Conservation (phyloP, 2,113 vertebrate genomes). For the Piprites chloris region DNA sequence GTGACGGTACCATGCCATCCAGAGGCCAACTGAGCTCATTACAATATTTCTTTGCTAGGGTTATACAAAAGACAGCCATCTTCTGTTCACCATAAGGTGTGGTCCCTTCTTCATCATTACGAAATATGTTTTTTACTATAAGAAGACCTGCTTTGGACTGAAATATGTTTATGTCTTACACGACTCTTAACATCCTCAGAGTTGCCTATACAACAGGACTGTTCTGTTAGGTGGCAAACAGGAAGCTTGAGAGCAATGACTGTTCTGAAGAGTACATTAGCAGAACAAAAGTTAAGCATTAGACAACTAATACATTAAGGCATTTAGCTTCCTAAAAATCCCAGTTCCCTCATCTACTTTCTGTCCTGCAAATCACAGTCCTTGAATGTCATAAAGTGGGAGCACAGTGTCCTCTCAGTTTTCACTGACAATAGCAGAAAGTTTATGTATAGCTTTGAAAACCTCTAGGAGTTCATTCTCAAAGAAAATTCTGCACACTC, state of each 20-base stretch:
- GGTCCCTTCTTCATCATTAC: not conserved
- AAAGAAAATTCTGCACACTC: not conserved
- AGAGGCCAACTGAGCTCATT: constrained; percentile 24
- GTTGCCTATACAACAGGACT: not conserved
- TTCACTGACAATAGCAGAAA: not conserved
- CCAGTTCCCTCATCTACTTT: not conserved
- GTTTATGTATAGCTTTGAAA: not conserved
- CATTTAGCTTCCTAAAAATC: not conserved
- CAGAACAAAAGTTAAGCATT: not conserved
- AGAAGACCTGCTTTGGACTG: not conserved
- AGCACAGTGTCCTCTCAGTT: not conserved
- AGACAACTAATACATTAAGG: not conserved
- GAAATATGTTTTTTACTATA: not conserved
- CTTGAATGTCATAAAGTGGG: not conserved
- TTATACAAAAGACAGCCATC: not conserved
- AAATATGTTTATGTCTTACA: not conserved
- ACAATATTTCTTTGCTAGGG: not conserved
- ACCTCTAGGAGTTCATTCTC: not conserved
- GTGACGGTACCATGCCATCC: constrained; percentile 34
- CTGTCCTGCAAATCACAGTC: not conserved
- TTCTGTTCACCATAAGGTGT: not conserved
- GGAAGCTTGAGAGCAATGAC: not conserved
- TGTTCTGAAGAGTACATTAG: not conserved
- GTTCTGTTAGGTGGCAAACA: not conserved
- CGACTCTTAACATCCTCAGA: not conserved